phyloP scores from a whole-genome alignment of 2,888 invertebrate genomes.

The Euplagia quadripunctaria region DNA sequence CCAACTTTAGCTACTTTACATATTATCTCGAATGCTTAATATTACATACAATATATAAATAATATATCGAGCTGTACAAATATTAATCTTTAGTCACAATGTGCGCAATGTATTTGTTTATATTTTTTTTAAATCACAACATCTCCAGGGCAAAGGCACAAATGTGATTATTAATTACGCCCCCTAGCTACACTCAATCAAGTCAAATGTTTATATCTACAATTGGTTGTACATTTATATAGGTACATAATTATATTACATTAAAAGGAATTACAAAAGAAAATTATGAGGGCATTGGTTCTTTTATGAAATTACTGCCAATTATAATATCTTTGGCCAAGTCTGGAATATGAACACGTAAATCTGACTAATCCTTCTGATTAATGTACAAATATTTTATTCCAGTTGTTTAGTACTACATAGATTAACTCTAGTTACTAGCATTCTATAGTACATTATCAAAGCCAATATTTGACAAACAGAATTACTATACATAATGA shows the following conservation, averaged over 20 bases:
- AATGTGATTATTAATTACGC: constrained; percentile 75
- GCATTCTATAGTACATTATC: neutral
- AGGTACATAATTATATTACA: constrained; percentile 30
- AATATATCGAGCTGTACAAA: constrained; percentile 58
- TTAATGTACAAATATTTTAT: constrained; percentile 2
- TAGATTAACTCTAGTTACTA: neutral
- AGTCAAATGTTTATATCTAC: constrained; percentile 38
- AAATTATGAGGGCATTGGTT: constrained; percentile 38
- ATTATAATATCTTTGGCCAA: constrained; percentile 17
- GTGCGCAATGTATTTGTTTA: constrained; percentile 44
- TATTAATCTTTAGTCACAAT: constrained; percentile 49
- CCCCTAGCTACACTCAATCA: constrained; percentile 64
- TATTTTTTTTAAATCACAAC: constrained; percentile 74
- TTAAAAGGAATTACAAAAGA: constrained; percentile 15
- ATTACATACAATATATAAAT: constrained; percentile 38
- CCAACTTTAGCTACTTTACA: constrained; percentile 28
- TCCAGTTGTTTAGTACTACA: neutral
- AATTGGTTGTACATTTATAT: constrained; percentile 39
- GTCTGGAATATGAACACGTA: constrained; percentile 28
- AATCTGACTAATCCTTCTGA: constrained; percentile 17
- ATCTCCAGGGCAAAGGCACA: constrained; percentile 83
- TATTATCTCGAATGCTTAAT: constrained; percentile 48
- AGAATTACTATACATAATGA: neutral
- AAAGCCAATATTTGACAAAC: neutral
- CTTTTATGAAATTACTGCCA: constrained; percentile 22